Conservation (phyloP, 2,888 invertebrate genomes). For the Drosophila affinis region DNA sequence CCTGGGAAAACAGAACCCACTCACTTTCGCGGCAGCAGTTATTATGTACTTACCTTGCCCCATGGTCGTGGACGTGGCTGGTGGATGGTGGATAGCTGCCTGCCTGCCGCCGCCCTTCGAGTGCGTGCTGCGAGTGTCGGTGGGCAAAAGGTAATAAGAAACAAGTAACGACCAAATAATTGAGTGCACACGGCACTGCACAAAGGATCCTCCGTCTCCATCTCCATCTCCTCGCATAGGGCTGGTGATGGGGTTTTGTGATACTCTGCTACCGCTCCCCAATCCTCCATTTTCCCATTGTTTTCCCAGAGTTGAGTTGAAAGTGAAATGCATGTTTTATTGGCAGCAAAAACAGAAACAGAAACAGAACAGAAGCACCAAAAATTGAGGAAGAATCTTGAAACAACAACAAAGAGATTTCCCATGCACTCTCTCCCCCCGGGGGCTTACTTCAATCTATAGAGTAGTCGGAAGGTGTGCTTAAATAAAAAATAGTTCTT, state of each 20-base stretch:
- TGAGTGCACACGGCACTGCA: conserved; percentile 47
- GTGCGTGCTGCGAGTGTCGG: conserved; percentile 15
- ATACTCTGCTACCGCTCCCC: conserved; percentile 1
- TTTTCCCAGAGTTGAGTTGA: conserved; percentile 31
- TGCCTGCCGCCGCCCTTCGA: neutral
- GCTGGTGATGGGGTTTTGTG: conserved; percentile 34
- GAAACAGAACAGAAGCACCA: conserved; percentile 12
- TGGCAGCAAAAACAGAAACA: conserved; percentile 36
- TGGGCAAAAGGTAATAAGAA: conserved; percentile 49
- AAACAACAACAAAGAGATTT: conserved; percentile 19
- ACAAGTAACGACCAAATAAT: conserved; percentile 64
- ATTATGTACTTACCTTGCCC: conserved; percentile 27
- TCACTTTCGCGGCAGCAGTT: conserved; percentile 29
- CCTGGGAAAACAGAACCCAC: conserved; percentile 43
- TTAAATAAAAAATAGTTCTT: neutral
- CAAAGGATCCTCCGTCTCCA: conserved; percentile 50
- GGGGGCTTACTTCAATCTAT: neutral
- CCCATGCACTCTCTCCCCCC: conserved; percentile 5
- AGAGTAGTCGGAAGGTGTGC: neutral
- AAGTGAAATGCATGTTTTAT: conserved; percentile 58
- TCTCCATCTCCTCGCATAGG: conserved; percentile 5
- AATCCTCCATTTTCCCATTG: neutral
- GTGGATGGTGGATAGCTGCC: neutral
- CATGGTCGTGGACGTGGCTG: neutral
- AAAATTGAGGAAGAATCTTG: conserved; percentile 17